Base-by-base conservation (phyloP, 1,140 invertebrate genomes). In the Delia radicum region DNA sequence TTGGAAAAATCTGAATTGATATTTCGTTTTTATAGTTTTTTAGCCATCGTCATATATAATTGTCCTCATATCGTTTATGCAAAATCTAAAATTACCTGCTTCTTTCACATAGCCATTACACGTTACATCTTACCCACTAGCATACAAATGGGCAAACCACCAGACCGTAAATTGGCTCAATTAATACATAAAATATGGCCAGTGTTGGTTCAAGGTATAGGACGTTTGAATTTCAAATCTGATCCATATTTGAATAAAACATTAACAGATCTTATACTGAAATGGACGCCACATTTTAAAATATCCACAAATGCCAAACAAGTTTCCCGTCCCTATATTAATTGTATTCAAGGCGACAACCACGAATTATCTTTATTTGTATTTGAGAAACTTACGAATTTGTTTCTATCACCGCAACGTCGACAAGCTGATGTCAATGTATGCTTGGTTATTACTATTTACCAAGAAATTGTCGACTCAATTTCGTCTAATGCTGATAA, bases 41-140 rank as follows among this genome's bases (percentile, higher is more conserved):
- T 86, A 21, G 85, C 84, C 6, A 84, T 86, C 26, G 84, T 86
- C 31, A 83, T 86, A 15, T 85, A 84, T 33, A 85, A 86, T 73
- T 86, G 85, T 12, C 75, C 81, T 5, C 76, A 75, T 6, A 74
- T 86, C 2, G 79, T 82, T 2, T 86, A 86, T 61, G 80, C 82
- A 2, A 79, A 84, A 31, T 79, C 83, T 10, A 86, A 85, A 76
- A 81, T 80, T 2, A 82, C 48, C 21, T 86, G 85, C 33, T 86
- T 86, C 61, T 85, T 86, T 18, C 84, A 86, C 63, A 62, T 85
- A 74, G 80, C 82, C 18, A 81, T 86, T 77, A 79, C 79, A 8
- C 79, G 81, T 0, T 86, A 83, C 65, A 77, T 86, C 48, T 75
- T 86, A 12, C 82, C 83, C 46, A 81, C 75, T 0, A 79, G 80